Conservation (phyloP, 2,113 vertebrate genomes). For the Pygoscelis antarcticus region DNA sequence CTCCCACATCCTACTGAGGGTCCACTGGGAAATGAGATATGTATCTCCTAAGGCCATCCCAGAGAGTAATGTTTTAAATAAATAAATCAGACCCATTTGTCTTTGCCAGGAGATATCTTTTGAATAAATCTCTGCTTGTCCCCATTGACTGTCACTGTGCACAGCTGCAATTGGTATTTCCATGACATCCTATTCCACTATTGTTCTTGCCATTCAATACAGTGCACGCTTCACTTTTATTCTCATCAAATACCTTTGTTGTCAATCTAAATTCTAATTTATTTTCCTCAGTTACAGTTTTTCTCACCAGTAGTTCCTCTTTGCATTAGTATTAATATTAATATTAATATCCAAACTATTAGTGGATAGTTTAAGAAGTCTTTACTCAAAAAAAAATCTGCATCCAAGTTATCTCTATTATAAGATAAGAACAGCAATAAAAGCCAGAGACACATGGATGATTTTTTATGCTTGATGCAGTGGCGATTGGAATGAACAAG, state of each 20-base stretch:
- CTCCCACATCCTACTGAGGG: background rate
- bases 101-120: background rate
- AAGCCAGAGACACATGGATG: background rate
- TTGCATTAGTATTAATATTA: background rate
- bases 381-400: background rate
- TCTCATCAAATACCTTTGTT: background rate
- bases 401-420: background rate
- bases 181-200: background rate
- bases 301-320: background rate
- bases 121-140: background rate
- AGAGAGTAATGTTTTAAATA: background rate
- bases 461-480: background rate
- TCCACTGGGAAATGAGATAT: background rate
- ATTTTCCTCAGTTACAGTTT: background rate
- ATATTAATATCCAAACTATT: background rate
- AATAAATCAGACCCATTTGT: constrained; percentile 29
- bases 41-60: background rate
- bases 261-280: background rate
- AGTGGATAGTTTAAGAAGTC: background rate
- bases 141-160: background rate
- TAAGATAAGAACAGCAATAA: background rate
- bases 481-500: background rate
- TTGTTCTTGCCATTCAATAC: background rate
- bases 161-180: background rate
- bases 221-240: background rate